A percentile compares a stretch with the other conserved stretches of the same genome.
Conservation (phyloP, 1,140 invertebrate genomes). For the Microvelia longipes region DNA sequence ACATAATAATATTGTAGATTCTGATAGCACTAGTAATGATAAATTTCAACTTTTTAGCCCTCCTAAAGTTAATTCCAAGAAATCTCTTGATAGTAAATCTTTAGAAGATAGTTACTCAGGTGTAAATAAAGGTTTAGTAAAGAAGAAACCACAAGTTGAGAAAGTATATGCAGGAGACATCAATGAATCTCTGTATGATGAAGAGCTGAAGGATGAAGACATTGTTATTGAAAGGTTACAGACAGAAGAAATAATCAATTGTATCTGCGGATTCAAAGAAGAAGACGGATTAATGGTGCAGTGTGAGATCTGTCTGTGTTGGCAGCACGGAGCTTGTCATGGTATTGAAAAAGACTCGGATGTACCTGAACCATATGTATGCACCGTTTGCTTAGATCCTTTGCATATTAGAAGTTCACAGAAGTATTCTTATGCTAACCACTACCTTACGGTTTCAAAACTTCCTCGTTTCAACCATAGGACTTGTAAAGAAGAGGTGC, state of each 20-base stretch:
- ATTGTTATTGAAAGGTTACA: constrained; percentile 22
- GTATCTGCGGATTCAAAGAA: constrained; percentile 62
- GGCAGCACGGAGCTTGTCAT: constrained; percentile 84
- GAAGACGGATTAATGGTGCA: constrained; percentile 89
- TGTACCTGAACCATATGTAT: constrained; percentile 81
- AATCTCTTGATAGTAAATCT: neutral
- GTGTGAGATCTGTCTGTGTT: constrained; percentile 84
- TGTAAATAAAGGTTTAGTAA: neutral
- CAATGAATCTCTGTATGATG: neutral
- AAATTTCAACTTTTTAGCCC: neutral
- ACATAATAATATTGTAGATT: too few relatives aligned
- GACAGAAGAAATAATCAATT: constrained; percentile 66
- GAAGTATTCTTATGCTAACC: constrained; percentile 67
- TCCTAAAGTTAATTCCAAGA: neutral
- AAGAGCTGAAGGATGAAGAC: constrained; percentile 12
- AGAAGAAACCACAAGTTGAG: neutral
- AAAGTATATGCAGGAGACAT: neutral
- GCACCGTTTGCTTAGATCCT: constrained; percentile 70
- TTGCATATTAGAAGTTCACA: constrained; percentile 47
- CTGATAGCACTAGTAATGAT: neutral
- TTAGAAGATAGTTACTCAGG: neutral
- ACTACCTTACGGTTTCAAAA: constrained; percentile 69
- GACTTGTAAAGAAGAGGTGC: constrained; percentile 29
- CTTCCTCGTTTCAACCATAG: constrained; percentile 38
- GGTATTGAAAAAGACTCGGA: constrained; percentile 61